These are phyloP conservation scores for Platalea minor DNA, from an alignment of 2,797 vertebrate species.

Conservation along the genomic window DNA sequence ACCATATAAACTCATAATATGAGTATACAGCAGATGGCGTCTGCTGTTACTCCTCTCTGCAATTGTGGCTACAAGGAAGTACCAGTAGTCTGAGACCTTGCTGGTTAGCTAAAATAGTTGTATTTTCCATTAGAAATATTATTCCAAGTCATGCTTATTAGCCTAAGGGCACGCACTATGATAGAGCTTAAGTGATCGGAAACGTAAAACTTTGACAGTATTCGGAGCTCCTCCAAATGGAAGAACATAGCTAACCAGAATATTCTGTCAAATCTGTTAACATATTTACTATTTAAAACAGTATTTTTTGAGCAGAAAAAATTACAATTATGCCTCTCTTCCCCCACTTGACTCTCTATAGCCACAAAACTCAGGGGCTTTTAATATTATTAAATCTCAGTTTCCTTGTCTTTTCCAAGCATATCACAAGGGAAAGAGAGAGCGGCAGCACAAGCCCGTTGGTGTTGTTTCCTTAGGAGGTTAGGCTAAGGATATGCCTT, in stretches of 20 bases:
- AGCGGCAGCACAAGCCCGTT: neutral
- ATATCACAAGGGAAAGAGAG: neutral
- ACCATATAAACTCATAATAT: neutral
- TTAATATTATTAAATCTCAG: neutral
- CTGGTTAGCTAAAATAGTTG: neutral
- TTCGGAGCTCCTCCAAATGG: neutral
- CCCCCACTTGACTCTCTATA: neutral
- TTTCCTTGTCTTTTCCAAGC: neutral
- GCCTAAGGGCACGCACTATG: neutral
- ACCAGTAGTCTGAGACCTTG: neutral
- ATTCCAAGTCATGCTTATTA: neutral
- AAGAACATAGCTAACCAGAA: neutral
- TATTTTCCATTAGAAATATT: neutral
- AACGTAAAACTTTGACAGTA: neutral
- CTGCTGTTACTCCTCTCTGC: neutral
- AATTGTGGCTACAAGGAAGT: neutral
- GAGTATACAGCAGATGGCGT: slow-evolving; percentile 14
- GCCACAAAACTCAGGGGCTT: neutral
- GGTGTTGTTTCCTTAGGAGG: neutral
- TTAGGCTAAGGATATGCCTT: neutral
- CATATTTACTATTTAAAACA: neutral
- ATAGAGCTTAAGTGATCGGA: neutral
- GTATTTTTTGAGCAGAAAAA: neutral
- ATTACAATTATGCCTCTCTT: neutral
- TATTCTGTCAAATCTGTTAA: neutral